Conservation (phyloP, 2,888 invertebrate species). For the Drosophila subquinaria region DNA sequence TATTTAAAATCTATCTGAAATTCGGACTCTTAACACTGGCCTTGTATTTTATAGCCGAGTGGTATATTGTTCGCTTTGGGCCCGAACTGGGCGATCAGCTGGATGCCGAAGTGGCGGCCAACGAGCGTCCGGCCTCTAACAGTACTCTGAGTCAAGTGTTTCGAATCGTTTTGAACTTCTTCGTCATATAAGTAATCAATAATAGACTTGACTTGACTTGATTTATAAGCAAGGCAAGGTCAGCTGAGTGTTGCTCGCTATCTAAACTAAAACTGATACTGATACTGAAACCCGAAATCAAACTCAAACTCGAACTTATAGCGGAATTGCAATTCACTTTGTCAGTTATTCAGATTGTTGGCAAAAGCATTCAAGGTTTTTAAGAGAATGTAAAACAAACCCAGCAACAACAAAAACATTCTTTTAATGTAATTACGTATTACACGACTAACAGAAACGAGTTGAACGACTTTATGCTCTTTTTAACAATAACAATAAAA, state of each 20-base stretch:
- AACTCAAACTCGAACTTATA: conserved; percentile 26
- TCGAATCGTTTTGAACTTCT: conserved; percentile 72
- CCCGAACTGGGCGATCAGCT: conserved; percentile 72
- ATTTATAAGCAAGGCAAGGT: conserved; percentile 32
- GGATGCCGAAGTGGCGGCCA: conserved; percentile 53
- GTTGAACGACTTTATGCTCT: conserved; percentile 70
- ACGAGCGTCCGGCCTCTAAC: conserved; percentile 58
- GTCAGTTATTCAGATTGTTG: conserved; percentile 16
- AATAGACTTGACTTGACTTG: background rate
- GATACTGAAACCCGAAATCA: conserved; percentile 4
- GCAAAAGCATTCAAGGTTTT: conserved; percentile 60
- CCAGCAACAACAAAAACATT: conserved; percentile 52
- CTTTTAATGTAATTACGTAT: conserved; percentile 50
- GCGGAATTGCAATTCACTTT: conserved; percentile 71
- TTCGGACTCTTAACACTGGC: conserved; percentile 79
- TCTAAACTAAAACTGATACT: conserved; percentile 12
- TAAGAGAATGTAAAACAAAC: conserved; percentile 71
- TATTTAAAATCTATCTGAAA: conserved; percentile 83
- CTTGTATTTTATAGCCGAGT: conserved; percentile 80
- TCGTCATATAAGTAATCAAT: conserved; percentile 43
- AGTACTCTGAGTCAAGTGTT: conserved; percentile 70
- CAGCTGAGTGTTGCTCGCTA: conserved; percentile 4
- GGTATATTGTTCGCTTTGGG: conserved; percentile 81
- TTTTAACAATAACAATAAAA: conserved; percentile 28
- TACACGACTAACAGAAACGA: conserved; percentile 65